Conservation (phyloP, 2,888 invertebrate genomes). For the Rotaria macrura region DNA sequence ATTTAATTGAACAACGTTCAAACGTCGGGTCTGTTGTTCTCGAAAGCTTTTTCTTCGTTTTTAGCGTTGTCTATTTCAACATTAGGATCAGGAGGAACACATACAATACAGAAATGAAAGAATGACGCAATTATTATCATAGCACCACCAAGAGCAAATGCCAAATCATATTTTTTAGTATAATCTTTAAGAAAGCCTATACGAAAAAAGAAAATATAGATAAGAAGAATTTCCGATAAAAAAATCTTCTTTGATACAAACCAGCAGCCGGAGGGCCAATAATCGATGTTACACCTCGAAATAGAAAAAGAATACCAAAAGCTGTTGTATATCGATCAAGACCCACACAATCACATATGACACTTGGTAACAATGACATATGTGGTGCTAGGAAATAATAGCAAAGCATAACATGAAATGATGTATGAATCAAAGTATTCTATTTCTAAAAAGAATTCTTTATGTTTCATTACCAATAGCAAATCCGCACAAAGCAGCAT, state of each 20-base stretch:
- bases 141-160: not conserved
- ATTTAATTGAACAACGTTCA: not conserved
- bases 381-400: not conserved
- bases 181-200: conserved; percentile 1
- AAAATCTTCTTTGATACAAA: not conserved
- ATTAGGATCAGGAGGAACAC: not conserved
- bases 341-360: not conserved
- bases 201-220: not conserved
- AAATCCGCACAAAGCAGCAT: not conserved
- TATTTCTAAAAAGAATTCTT: not conserved
- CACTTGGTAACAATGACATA: not conserved
- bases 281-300: conserved; percentile 19
- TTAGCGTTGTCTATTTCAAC: not conserved
- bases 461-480: not conserved
- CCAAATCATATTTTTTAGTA: not conserved
- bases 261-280: conserved; percentile 17
- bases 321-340: conserved; percentile 5
- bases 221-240: not conserved
- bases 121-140: not conserved
- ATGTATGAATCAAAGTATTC: too few species aligned
- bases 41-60: not conserved
- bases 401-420: too few species aligned
- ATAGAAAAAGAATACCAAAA: conserved; percentile 10
- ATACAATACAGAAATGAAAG: not conserved
- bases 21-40: not conserved